phyloP scores from a whole-genome alignment of 2,888 invertebrate genomes.

The Blomia tropicalis region DNA sequence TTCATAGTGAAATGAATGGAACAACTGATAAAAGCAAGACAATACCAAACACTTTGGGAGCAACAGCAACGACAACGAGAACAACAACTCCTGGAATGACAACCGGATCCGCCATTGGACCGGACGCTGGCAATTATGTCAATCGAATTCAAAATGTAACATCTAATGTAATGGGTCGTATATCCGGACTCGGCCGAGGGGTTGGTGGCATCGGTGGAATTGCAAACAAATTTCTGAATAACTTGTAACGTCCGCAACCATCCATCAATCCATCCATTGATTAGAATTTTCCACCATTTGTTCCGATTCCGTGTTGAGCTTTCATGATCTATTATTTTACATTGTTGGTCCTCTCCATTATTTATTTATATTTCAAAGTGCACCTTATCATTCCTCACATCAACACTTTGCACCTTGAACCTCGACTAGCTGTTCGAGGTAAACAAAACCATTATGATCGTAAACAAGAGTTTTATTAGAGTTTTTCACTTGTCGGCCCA shows the following conservation, averaged over 20 bases:
- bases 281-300: too few species aligned
- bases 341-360: too few species aligned
- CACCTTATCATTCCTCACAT: too few species aligned
- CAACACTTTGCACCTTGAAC: too few species aligned
- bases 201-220: slow-evolving; percentile 43
- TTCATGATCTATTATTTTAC: too few species aligned
- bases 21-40: neutral
- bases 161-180: slow-evolving; percentile 67
- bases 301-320: too few species aligned
- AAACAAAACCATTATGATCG: too few species aligned
- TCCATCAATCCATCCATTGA: too few species aligned
- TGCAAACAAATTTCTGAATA: slow-evolving; percentile 23
- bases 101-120: neutral
- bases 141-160: slow-evolving; percentile 62
- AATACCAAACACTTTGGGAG: neutral
- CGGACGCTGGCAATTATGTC: slow-evolving; percentile 32
- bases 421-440: too few species aligned
- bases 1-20: neutral
- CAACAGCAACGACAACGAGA: slow-evolving; percentile 6
- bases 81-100: neutral
- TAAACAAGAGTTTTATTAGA: too few species aligned
- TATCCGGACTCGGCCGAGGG: slow-evolving; percentile 76
- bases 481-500: too few species aligned
- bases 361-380: too few species aligned
- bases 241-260: slow-evolving; percentile 12